Evolutionary conservation across 2,888 invertebrate species (phyloP).

Genomic region (Sympetrum striolatum): DNA sequence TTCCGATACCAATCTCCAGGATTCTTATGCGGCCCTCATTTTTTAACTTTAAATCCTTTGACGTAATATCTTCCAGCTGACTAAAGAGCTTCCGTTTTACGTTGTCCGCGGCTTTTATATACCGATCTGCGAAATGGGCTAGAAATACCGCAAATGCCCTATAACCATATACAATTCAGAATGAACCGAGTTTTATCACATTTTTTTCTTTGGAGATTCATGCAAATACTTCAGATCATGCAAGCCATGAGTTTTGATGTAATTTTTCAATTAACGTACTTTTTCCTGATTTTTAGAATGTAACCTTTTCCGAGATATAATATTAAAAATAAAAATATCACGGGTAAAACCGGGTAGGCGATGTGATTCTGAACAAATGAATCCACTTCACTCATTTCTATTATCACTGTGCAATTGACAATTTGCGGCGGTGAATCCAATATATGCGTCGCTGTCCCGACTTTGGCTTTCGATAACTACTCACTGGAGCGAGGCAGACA

Average conservation of each 20-base stretch:
- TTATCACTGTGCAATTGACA: neutral
- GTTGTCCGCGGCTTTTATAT: neutral
- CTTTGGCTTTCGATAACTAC: neutral
- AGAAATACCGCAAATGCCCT: neutral
- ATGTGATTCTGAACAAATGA: neutral
- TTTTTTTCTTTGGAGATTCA: neutral
- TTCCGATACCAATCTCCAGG: conserved; percentile 42
- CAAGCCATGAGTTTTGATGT: too few species aligned
- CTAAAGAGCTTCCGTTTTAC: conserved; percentile 20
- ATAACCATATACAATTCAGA: neutral
- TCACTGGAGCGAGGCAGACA: too few species aligned
- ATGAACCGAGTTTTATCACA: too few species aligned
- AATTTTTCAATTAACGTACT: neutral
- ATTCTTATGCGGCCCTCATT: conserved; percentile 39
- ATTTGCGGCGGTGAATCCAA: neutral
- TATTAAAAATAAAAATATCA: neutral
- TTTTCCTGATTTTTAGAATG: neutral
- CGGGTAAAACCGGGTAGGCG: neutral
- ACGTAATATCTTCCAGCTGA: neutral
- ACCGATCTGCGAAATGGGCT: neutral
- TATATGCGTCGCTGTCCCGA: neutral
- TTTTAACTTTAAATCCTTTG: conserved; percentile 23
- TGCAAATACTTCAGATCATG: too few species aligned
- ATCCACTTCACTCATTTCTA: neutral
- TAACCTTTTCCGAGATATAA: neutral